Conservation (phyloP, 2,888 invertebrate genomes). For the Muschampia plurimacula region DNA sequence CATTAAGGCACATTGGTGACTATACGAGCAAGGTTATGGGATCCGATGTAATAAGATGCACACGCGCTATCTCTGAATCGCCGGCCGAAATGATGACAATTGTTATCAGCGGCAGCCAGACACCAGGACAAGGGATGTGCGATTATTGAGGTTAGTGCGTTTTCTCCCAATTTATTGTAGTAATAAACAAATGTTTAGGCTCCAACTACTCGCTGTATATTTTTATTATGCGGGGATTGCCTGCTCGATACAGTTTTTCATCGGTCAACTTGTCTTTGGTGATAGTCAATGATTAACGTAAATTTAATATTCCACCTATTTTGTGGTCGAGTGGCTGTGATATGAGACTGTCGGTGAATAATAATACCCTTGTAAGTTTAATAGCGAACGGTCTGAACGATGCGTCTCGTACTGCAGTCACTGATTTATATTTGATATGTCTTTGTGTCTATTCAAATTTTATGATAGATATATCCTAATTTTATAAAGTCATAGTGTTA, state of each 20-base stretch:
- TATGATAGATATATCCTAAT: conserved; percentile 11
- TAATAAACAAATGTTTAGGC: conserved; percentile 52
- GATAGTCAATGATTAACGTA: conserved; percentile 25
- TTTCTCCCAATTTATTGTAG: conserved; percentile 58
- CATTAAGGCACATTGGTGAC: not conserved
- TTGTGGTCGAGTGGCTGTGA: conserved; percentile 24
- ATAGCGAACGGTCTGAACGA: not conserved
- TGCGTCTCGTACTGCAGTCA: conserved; percentile 31
- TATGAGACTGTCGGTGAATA: conserved; percentile 26
- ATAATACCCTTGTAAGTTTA: conserved; percentile 6
- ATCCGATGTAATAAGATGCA: conserved; percentile 32
- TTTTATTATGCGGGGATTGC: conserved; percentile 11
- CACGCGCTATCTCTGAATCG: conserved; percentile 48
- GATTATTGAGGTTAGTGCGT: conserved; percentile 55
- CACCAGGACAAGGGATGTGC: conserved; percentile 58
- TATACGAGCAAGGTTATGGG: not conserved
- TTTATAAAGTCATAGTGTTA: conserved; percentile 13
- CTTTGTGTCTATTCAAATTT: conserved; percentile 24
- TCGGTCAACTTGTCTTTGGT: conserved; percentile 18
- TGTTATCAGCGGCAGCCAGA: conserved; percentile 52
- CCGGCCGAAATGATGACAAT: conserved; percentile 10
- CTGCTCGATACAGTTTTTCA: conserved; percentile 48
- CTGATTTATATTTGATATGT: conserved; percentile 27
- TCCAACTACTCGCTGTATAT: conserved; percentile 17
- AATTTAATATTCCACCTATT: conserved; percentile 30